Base-by-base conservation (phyloP, 2,797 vertebrate species). In the Neopelma chrysocephalum region DNA sequence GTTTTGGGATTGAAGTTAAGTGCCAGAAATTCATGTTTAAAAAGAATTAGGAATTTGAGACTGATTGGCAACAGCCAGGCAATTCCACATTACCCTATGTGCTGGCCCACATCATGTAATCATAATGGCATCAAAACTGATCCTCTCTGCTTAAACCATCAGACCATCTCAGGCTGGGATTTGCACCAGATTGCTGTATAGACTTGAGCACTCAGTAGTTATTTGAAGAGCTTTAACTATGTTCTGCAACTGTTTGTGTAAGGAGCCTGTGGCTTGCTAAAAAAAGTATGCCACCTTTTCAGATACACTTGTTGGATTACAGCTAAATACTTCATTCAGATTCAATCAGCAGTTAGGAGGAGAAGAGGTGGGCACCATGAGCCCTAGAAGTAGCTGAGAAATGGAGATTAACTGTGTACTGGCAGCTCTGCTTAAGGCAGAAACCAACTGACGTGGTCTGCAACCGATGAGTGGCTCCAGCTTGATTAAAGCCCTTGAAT, bases 1-100 rank as follows among this genome's bases (percentile, higher is more conserved):
- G 53, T 84, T 87, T 91, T 57, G 26, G 27, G 34, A 27, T 77
- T 89, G 86, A 71, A 93, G 89, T 86, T 57, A 87, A 86, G 60
- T 53, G 57, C 60, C 82, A 77, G 85, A 93, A 94, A 87, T 72
- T 50, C 29, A 43, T 34, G 27, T 86, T 64, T 86, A 53, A 64
- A 60, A 34, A n/a, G 22, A 86, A 79, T 60, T 78, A 42, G 11
- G 10, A 12, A 22, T 85, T 70, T 57, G 42, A 58, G 38, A 81
- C 27, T 51, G 22, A 18, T 18, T 92, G 86, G 76, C 53, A 87
- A 34, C 34, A 83, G 18, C 20, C 34, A 54, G 53, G 25, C 25
- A 51, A 16, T 70, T 75, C 51, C 20, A 56, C 8, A 9, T 42
- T 29, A n/a, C 77, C 32, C 38, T n/a, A 1, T 4, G 1, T 29